Percentiles rank a stretch among this genome's conserved stretches.
Evolutionary conservation across 2,797 vertebrate species (phyloP).

Genomic region (Chrysocyon brachyurus): DNA sequence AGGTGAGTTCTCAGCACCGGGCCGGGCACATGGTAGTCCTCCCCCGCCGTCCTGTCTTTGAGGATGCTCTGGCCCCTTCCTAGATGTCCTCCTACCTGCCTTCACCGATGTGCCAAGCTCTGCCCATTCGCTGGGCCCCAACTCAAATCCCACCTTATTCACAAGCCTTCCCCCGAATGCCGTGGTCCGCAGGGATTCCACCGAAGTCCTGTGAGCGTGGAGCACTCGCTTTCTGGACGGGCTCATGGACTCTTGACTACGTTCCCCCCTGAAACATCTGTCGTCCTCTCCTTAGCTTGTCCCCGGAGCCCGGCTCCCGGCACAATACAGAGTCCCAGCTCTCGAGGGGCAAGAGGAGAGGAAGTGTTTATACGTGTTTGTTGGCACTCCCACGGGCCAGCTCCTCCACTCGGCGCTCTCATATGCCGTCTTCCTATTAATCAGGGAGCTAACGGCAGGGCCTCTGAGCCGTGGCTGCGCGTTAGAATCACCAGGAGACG

Average conservation of each 20-base stretch:
- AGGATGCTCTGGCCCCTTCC: neutral
- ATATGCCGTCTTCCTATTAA: conserved; percentile 31
- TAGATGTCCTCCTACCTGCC: neutral
- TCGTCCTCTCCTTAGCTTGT: conserved; percentile 46
- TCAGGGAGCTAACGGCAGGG: conserved; percentile 29
- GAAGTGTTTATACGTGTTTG: neutral
- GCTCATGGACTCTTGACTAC: neutral
- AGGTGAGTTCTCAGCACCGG: neutral
- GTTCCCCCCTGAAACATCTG: neutral
- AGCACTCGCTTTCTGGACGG: neutral
- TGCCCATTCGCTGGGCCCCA: neutral
- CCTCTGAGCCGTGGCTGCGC: conserved; percentile 27
- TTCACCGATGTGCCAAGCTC: neutral
- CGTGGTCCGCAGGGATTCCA: neutral
- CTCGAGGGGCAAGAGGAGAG: neutral
- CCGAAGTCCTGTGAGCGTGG: neutral
- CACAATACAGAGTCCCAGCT: neutral
- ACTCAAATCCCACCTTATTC: neutral
- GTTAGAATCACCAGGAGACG: neutral
- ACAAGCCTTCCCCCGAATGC: neutral
- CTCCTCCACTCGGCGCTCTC: neutral
- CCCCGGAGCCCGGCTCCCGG: conserved; percentile 42
- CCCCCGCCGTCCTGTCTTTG: neutral
- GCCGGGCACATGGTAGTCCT: neutral
- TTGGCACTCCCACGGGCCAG: neutral